Evolutionary conservation across 2,888 invertebrate species (phyloP).

Genomic region (Yponomeuta plumbellus): DNA sequence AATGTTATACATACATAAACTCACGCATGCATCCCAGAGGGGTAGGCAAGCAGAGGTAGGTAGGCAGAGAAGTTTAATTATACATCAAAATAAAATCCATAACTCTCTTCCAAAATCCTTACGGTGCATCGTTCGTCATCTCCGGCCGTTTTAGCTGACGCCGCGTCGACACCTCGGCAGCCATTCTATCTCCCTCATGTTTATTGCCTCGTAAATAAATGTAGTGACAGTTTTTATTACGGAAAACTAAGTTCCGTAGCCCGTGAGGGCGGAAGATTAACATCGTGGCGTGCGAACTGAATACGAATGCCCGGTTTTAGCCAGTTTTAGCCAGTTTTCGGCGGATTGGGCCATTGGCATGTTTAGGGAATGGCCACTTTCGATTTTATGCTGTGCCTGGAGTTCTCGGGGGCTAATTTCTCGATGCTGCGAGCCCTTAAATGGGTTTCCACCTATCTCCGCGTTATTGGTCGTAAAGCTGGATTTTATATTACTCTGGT

Average conservation of each 20-base stretch:
- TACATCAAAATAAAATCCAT: no score
- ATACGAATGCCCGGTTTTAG: conserved; percentile 41
- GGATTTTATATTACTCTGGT: not conserved
- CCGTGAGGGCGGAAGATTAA: conserved; percentile 50
- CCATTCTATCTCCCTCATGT: conserved; percentile 51
- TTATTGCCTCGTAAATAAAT: conserved; percentile 67
- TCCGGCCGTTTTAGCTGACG: not conserved
- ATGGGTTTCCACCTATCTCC: conserved; percentile 12
- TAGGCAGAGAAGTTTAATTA: no score
- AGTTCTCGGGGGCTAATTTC: conserved; percentile 10
- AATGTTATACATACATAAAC: no score
- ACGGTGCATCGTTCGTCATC: not conserved
- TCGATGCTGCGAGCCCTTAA: conserved; percentile 10
- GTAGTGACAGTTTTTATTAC: conserved; percentile 69
- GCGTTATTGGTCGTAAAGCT: conserved; percentile 8
- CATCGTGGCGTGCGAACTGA: conserved; percentile 47
- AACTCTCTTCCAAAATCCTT: no score
- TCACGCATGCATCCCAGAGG: no score
- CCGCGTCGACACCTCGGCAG: conserved; percentile 7
- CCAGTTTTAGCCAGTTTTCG: conserved; percentile 26
- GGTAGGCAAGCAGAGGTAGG: no score
- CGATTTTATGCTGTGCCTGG: conserved; percentile 29
- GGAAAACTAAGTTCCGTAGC: conserved; percentile 52
- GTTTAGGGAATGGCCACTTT: conserved; percentile 28
- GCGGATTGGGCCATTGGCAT: conserved; percentile 25